These are phyloP conservation scores for Takifugu ocellatus DNA, from an alignment of 2,797 vertebrate genomes.

Conservation along the genomic window DNA sequence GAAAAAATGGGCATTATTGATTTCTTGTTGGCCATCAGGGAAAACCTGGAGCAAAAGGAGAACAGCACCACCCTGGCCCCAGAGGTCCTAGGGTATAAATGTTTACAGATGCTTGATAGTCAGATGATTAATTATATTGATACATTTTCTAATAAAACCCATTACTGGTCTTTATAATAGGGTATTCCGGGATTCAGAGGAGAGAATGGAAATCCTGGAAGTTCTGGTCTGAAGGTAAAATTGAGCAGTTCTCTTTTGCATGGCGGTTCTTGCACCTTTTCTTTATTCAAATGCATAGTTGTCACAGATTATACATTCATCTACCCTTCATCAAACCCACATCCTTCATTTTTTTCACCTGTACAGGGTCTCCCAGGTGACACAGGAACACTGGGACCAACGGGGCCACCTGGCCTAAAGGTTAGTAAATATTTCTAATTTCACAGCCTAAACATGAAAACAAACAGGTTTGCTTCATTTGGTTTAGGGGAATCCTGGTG, in stretches of 20 bases:
- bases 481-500: conserved; percentile 68
- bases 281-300: background rate
- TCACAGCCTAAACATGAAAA: background rate
- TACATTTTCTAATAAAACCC: background rate
- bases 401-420: conserved; percentile 66
- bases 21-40: conserved; percentile 46
- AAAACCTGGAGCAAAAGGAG: conserved; percentile 51
- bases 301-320: background rate
- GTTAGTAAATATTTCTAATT: conserved; percentile 36
- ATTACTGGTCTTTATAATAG: conserved; percentile 42
- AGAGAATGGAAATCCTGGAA: conserved; percentile 52
- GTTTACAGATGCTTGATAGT: background rate
- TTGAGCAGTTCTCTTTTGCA: background rate
- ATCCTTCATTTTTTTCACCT: conserved; percentile 2
- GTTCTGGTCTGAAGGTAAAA: conserved; percentile 63
- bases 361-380: conserved; percentile 66
- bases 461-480: background rate
- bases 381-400: conserved; percentile 57
- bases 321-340: background rate
- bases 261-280: background rate
- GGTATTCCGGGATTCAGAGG: conserved; percentile 70
- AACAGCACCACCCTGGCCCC: conserved; percentile 57
- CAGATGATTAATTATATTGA: background rate
- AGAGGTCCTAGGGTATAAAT: conserved; percentile 66
- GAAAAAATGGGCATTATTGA: conserved; percentile 1